Conservation (phyloP, 1,140 invertebrate species). For the Sitobion miscanthi region DNA sequence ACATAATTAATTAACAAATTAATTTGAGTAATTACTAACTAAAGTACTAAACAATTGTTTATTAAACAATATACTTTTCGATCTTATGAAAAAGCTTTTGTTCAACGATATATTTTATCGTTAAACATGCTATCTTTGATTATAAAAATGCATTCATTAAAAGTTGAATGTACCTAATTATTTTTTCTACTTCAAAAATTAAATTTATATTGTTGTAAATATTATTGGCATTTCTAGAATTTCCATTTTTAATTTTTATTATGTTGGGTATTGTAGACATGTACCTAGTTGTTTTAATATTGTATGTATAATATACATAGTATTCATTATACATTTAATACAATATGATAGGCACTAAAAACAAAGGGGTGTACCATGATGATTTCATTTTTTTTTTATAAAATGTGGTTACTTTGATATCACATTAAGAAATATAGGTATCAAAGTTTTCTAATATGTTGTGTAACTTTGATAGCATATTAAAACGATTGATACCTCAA, state of each 20-base stretch:
- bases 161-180: not conserved
- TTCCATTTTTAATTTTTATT: not conserved
- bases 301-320: no score
- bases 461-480: no score
- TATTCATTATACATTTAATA: no score
- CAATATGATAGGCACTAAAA: no score
- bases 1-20: not conserved
- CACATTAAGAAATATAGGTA: no score
- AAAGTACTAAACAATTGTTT: not conserved
- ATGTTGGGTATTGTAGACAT: no score
- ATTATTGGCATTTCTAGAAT: not conserved
- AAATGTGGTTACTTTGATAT: no score
- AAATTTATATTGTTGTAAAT: not conserved
- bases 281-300: no score
- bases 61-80: not conserved
- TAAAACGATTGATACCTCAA: no score
- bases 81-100: not conserved
- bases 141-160: not conserved
- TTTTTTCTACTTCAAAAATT: not conserved
- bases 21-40: not conserved
- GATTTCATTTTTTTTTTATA: no score
- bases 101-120: not conserved
- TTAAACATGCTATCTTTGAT: not conserved
- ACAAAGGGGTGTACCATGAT: no score
- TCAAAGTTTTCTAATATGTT: no score